These are phyloP conservation scores for Neocrepidodera transversa DNA, from an alignment of 2,888 invertebrate genomes.

Conservation along the genomic window DNA sequence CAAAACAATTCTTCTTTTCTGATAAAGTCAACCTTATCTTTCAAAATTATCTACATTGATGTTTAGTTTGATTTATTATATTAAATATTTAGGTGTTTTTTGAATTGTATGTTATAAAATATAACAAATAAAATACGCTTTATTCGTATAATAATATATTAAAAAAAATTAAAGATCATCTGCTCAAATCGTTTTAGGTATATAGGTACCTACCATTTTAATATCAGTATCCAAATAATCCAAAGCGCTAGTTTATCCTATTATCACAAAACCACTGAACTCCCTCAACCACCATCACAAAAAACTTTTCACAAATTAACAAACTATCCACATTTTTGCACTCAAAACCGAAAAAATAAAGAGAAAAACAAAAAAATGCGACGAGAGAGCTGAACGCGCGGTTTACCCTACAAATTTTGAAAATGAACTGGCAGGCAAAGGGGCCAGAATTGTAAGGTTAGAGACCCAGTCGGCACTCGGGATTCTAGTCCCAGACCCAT, in stretches of 20 bases:
- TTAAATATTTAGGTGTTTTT: no score
- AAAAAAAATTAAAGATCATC: no score
- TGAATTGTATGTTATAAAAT: no score
- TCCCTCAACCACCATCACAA: neutral
- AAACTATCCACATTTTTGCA: neutral
- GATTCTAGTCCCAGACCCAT: conserved; percentile 53
- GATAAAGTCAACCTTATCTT: no score
- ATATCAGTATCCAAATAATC: conserved; percentile 1
- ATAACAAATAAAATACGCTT: no score
- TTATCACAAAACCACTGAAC: neutral
- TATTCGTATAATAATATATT: no score
- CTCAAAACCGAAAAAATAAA: neutral
- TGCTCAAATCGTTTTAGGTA: no score
- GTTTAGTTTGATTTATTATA: no score
- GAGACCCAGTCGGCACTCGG: conserved; percentile 48
- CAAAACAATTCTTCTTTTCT: no score
- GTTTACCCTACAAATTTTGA: conserved; percentile 45
- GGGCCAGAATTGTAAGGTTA: conserved; percentile 48
- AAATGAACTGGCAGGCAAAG: conserved; percentile 46
- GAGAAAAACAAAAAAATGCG: conserved; percentile 18
- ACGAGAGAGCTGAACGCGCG: conserved; percentile 26
- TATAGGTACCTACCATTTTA: conserved; percentile 3
- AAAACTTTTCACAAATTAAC: conserved; percentile 10
- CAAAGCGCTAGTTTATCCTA: neutral
- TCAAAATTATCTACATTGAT: no score